Evolutionary conservation across 1,140 invertebrate genomes (phyloP).

Genomic region (Archivesica marissinica): DNA sequence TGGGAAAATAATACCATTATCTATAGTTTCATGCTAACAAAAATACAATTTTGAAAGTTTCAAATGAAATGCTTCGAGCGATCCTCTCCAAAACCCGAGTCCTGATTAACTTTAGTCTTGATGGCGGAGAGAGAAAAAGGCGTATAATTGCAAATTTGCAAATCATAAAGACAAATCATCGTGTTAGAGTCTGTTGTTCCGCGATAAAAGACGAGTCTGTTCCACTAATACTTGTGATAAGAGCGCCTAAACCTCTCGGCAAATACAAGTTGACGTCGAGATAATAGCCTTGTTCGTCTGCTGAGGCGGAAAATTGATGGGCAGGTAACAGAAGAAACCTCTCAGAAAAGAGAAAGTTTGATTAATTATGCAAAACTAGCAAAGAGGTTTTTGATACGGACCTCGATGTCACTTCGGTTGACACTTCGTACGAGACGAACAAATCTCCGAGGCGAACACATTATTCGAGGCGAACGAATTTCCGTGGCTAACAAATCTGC

Average conservation of each 20-base stretch:
- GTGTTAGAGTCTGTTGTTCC: constrained; percentile 41
- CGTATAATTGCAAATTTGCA: constrained; percentile 24
- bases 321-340: constrained; percentile 49
- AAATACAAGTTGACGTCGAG: constrained; percentile 5
- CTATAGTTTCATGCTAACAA: too few species aligned
- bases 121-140: too few species aligned
- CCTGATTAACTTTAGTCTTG: too few species aligned
- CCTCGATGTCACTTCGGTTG: constrained; percentile 15
- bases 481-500: too few species aligned
- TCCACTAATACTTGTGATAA: constrained; percentile 33
- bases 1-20: too few species aligned
- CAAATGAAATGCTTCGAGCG: too few species aligned
- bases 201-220: constrained; percentile 45
- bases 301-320: constrained; percentile 57
- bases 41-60: too few species aligned
- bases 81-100: too few species aligned
- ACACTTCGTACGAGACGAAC: constrained; percentile 4
- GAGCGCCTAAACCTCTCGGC: not conserved
- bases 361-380: constrained; percentile 52
- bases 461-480: too few species aligned
- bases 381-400: not conserved
- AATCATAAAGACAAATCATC: constrained; percentile 41
- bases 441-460: too few species aligned
- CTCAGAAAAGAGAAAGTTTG: constrained; percentile 22
- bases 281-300: constrained; percentile 28